Conservation (phyloP, 1,140 invertebrate genomes). For the Leptinotarsa texana region DNA sequence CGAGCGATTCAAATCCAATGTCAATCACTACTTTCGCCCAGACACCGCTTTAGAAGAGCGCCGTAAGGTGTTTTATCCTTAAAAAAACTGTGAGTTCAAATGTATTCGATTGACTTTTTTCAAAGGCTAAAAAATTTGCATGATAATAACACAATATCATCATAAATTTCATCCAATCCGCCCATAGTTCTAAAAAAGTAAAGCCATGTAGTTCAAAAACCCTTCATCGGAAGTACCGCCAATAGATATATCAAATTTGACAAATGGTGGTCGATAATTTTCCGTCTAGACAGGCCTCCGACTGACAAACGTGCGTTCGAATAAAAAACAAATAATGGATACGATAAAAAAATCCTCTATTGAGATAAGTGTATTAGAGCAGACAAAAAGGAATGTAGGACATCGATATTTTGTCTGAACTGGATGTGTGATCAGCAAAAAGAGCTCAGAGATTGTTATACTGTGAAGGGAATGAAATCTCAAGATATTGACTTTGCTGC, state of each 20-base stretch:
- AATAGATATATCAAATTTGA: background rate
- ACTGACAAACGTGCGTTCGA: background rate
- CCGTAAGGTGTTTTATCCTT: no score
- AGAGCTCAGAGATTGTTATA: background rate
- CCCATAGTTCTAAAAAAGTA: no score
- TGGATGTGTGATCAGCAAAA: background rate
- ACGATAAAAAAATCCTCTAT: background rate
- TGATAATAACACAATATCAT: no score
- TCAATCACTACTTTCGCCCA: no score
- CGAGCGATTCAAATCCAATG: no score
- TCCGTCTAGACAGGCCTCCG: background rate
- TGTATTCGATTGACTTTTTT: no score
- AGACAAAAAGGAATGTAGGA: constrained; percentile 1
- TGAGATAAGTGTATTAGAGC: background rate
- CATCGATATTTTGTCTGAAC: background rate
- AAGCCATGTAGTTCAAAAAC: no score
- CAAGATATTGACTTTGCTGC: background rate
- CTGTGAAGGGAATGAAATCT: background rate
- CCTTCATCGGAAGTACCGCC: no score
- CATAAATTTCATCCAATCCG: no score
- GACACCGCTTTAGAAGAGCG: no score
- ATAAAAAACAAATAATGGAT: background rate
- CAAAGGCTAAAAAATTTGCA: no score
- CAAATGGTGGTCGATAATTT: background rate
- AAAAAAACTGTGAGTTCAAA: no score